phyloP scores from a whole-genome alignment of 2,888 invertebrate species.

The Omphaloscelis lunosa region DNA sequence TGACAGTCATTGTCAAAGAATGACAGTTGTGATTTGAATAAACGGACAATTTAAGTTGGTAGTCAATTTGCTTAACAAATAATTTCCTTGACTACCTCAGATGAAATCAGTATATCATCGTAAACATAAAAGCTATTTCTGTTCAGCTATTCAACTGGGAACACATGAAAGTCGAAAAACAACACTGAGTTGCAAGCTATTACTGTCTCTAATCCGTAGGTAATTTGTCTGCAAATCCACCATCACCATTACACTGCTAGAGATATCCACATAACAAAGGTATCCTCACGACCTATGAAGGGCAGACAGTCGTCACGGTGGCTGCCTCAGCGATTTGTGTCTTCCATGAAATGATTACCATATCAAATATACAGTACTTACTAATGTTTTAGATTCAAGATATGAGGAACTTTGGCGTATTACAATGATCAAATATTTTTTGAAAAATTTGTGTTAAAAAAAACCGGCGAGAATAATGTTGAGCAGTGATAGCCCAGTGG shows the following conservation, averaged over 20 bases:
- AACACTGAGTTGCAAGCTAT: not conserved
- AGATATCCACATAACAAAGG: conserved; percentile 12
- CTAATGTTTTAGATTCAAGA: conserved; percentile 48
- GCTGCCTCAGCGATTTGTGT: conserved; percentile 53
- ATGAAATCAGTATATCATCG: too few relatives aligned
- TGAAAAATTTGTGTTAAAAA: too few relatives aligned
- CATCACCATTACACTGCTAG: not conserved
- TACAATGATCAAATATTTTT: not conserved
- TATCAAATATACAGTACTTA: conserved; percentile 54
- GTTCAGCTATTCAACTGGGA: not conserved
- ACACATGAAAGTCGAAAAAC: not conserved
- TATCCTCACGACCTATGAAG: conserved; percentile 58
- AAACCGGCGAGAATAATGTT: too few relatives aligned
- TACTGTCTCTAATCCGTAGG: not conserved
- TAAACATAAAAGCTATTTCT: too few relatives aligned
- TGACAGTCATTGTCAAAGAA: too few relatives aligned
- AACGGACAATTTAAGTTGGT: too few relatives aligned
- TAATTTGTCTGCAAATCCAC: not conserved
- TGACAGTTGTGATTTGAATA: too few relatives aligned
- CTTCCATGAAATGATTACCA: conserved; percentile 66
- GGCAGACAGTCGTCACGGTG: conserved; percentile 66
- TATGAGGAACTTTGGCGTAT: conserved; percentile 21
- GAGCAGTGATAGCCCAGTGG: too few relatives aligned
- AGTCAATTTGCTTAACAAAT: too few relatives aligned
- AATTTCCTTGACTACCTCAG: too few relatives aligned